These are phyloP conservation scores for Cantharis flavilabris DNA, from an alignment of 2,888 invertebrate genomes.

Conservation along the genomic window DNA sequence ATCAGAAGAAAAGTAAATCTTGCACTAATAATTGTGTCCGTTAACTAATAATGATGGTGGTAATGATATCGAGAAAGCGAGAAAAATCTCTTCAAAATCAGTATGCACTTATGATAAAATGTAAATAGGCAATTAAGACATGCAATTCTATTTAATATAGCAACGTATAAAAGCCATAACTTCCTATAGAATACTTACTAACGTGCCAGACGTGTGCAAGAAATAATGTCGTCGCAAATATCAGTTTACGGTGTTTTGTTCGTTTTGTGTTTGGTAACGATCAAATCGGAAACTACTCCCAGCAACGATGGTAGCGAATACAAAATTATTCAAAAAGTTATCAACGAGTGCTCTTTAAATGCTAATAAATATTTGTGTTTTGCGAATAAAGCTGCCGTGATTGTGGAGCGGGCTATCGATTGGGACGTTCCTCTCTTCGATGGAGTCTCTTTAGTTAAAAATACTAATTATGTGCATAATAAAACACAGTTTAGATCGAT, in stretches of 20 bases:
- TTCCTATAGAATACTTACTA: background rate
- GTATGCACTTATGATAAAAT: background rate
- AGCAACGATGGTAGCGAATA: slow-evolving; percentile 24
- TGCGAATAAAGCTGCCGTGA: slow-evolving; percentile 45
- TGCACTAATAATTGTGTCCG: background rate
- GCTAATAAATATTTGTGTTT: slow-evolving; percentile 43
- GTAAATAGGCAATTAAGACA: background rate
- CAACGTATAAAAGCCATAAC: background rate
- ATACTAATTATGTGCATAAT: slow-evolving; percentile 36
- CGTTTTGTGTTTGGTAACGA: background rate
- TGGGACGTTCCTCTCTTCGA: slow-evolving; percentile 48
- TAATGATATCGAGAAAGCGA: background rate
- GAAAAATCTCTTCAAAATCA: background rate
- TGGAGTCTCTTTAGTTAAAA: slow-evolving; percentile 45
- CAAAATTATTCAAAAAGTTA: slow-evolving; percentile 34
- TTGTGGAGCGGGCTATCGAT: slow-evolving; percentile 47
- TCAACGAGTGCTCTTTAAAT: slow-evolving; percentile 40
- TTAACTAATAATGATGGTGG: background rate
- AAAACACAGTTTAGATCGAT: slow-evolving; percentile 30
- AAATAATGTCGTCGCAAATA: background rate
- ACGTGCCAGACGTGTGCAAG: background rate
- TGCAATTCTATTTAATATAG: background rate
- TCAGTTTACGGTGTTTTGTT: background rate
- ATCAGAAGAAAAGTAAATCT: background rate
- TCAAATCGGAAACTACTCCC: background rate